Conservation (phyloP, 2,888 invertebrate species). For the Caenorhabditis sp. region DNA sequence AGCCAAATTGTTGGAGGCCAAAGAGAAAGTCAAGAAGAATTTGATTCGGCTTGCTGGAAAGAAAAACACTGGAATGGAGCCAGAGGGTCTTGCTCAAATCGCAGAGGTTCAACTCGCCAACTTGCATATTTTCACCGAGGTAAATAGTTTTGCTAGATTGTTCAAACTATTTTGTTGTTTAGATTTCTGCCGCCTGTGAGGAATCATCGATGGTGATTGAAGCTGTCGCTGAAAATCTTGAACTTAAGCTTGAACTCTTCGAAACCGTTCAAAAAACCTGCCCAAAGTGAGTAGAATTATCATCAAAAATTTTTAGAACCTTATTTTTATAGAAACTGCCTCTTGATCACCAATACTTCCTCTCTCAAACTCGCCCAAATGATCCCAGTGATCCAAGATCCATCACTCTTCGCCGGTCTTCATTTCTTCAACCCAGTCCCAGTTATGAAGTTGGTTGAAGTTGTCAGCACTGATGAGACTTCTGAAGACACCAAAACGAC, state of each 20-base stretch:
- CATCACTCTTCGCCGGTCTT: slow-evolving; percentile 82
- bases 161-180: not conserved
- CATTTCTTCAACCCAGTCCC: slow-evolving; percentile 93
- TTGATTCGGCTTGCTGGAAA: slow-evolving; percentile 34
- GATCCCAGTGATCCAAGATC: slow-evolving; percentile 43
- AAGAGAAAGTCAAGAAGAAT: slow-evolving; percentile 65
- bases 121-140: slow-evolving; percentile 50
- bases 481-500: slow-evolving; percentile 80
- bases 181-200: slow-evolving; percentile 74
- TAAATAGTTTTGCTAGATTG: too few species aligned
- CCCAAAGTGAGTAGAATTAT: slow-evolving; percentile 63
- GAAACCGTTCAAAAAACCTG: slow-evolving; percentile 78
- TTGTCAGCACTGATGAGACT: slow-evolving; percentile 81
- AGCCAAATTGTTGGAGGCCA: slow-evolving; percentile 80
- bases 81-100: slow-evolving; percentile 30
- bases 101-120: slow-evolving; percentile 24
- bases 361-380: slow-evolving; percentile 85
- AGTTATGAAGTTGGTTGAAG: slow-evolving; percentile 87
- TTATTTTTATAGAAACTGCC: slow-evolving; percentile 77
- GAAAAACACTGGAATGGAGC: slow-evolving; percentile 33
- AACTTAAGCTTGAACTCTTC: slow-evolving; percentile 81
- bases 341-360: slow-evolving; percentile 88
- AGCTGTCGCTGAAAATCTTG: slow-evolving; percentile 85
- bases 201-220: slow-evolving; percentile 83
- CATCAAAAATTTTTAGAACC: slow-evolving; percentile 1